Conservation (phyloP, 2,888 invertebrate species). For the Microchrysa polita region DNA sequence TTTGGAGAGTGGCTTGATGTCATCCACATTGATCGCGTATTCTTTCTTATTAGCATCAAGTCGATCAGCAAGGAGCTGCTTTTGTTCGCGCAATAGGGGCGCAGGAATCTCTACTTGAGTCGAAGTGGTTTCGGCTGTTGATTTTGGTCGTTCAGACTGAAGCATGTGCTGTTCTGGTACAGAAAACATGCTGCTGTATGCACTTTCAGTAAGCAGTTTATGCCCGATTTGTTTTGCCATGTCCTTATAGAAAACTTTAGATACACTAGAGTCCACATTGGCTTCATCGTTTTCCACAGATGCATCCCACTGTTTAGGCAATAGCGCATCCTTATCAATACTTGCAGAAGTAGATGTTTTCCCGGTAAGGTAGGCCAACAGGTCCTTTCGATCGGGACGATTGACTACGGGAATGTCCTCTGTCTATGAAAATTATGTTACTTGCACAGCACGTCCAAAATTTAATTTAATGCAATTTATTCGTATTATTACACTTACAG, state of each 20-base stretch:
- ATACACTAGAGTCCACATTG: slow-evolving; percentile 76
- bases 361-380: slow-evolving; percentile 94
- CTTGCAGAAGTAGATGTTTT: slow-evolving; percentile 91
- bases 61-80: slow-evolving; percentile 90
- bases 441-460: no score
- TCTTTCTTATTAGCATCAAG: slow-evolving; percentile 92
- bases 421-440: slow-evolving; percentile 74
- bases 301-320: slow-evolving; percentile 91
- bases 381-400: slow-evolving; percentile 95
- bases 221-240: slow-evolving; percentile 92
- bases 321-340: slow-evolving; percentile 96
- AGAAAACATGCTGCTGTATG: no score
- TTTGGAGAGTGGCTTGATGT: slow-evolving; percentile 92
- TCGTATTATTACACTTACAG: no score
- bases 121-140: no score
- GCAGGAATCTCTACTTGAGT: no score
- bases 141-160: no score
- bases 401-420: slow-evolving; percentile 95
- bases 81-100: no score
- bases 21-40: slow-evolving; percentile 91
- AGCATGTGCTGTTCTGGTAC: no score
- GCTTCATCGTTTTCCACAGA: slow-evolving; percentile 80
- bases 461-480: no score
- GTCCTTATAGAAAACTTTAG: slow-evolving; percentile 93
- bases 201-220: no score